A percentile compares a stretch with the other conserved stretches of the same genome.
phyloP scores from a whole-genome alignment of 2,888 invertebrate species.

The Drosophila phalerata region DNA sequence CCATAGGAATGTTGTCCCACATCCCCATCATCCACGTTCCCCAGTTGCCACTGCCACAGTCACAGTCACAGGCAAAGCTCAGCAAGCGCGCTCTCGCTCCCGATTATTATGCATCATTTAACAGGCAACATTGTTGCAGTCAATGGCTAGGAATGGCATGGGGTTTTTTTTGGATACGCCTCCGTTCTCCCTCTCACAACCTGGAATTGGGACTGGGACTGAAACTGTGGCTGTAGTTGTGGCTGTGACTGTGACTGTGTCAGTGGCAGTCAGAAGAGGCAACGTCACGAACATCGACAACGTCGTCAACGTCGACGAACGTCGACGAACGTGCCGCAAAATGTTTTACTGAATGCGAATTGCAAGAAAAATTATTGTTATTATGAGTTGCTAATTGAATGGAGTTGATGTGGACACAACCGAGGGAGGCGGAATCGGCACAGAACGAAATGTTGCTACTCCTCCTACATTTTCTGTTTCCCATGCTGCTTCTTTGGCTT shows the following conservation, averaged over 20 bases:
- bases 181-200: neutral
- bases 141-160: constrained; percentile 62
- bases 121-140: constrained; percentile 80
- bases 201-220: constrained; percentile 8
- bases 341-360: constrained; percentile 77
- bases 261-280: constrained; percentile 39
- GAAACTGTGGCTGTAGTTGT: constrained; percentile 1
- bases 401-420: constrained; percentile 60
- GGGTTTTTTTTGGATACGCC: constrained; percentile 22
- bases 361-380: constrained; percentile 80
- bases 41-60: neutral
- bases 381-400: constrained; percentile 82
- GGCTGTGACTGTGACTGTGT: neutral
- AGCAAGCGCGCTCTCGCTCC: constrained; percentile 61
- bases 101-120: constrained; percentile 82
- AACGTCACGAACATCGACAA: constrained; percentile 69
- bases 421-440: neutral
- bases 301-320: constrained; percentile 49
- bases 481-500: constrained; percentile 1
- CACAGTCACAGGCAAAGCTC: constrained; percentile 54
- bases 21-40: constrained; percentile 17
- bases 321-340: constrained; percentile 70
- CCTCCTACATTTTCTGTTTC: constrained; percentile 14
- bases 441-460: constrained; percentile 27
- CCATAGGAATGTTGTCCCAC: constrained; percentile 64